A percentile compares a stretch with the other conserved stretches of the same genome.
Evolutionary conservation across 2,888 invertebrate genomes (phyloP).

Genomic region (Masnerella sp.): DNA sequence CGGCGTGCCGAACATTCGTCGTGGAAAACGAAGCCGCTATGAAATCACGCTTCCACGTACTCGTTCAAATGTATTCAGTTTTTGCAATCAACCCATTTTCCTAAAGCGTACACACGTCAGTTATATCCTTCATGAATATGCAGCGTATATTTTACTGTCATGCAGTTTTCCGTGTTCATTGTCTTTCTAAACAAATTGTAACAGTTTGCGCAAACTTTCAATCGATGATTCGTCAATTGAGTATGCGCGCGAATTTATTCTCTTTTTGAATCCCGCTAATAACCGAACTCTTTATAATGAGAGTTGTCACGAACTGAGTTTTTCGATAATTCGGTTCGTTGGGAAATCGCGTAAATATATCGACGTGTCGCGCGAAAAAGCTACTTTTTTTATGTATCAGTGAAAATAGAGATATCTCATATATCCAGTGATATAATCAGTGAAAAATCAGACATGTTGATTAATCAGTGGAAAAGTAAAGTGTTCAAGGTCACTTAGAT

Average conservation of each 20-base stretch:
- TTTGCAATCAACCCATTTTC: slow-evolving; percentile 51
- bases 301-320: too few species aligned
- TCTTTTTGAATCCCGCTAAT: too few species aligned
- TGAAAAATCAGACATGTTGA: too few species aligned
- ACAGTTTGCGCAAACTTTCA: slow-evolving; percentile 48
- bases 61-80: slow-evolving; percentile 42
- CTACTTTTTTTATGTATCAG: too few species aligned
- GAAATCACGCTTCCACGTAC: slow-evolving; percentile 29
- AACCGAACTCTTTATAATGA: too few species aligned
- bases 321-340: too few species aligned
- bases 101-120: slow-evolving; percentile 50
- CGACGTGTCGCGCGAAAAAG: too few species aligned
- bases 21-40: slow-evolving; percentile 20
- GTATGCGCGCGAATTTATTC: slow-evolving; percentile 22
- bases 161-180: slow-evolving; percentile 43
- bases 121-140: slow-evolving; percentile 51
- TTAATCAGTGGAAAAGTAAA: too few species aligned
- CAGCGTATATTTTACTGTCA: slow-evolving; percentile 56
- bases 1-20: slow-evolving; percentile 14
- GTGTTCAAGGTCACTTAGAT: too few species aligned
- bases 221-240: slow-evolving; percentile 42
- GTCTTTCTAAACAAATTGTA: slow-evolving; percentile 52
- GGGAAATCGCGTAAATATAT: too few species aligned
- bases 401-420: too few species aligned
- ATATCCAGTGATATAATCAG: too few species aligned